Conservation (phyloP, 2,113 vertebrate species). For the Albula glossodonta region DNA sequence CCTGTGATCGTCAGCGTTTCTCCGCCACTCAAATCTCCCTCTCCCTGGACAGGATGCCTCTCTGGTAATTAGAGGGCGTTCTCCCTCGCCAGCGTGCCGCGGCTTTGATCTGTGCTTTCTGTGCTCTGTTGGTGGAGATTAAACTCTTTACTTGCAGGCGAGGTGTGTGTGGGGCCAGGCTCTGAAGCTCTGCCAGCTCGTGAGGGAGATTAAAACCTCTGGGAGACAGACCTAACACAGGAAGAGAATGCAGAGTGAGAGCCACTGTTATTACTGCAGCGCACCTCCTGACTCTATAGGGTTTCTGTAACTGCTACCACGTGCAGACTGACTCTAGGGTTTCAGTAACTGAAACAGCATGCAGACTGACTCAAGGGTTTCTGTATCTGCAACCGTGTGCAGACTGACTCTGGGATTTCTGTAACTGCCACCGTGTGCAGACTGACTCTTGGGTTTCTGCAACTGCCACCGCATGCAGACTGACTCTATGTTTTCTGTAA, state of each 20-base stretch:
- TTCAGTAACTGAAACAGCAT: no score
- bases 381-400: no score
- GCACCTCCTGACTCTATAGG: neutral
- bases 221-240: slow-evolving; percentile 3
- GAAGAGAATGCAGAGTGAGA: neutral
- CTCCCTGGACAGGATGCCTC: slow-evolving; percentile 15
- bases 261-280: neutral
- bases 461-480: no score
- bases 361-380: no score
- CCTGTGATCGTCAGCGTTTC: neutral
- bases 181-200: slow-evolving; percentile 7
- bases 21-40: neutral
- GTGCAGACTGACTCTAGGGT: no score
- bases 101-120: neutral
- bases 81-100: neutral
- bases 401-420: no score
- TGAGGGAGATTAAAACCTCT: neutral
- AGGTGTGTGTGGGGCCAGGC: neutral
- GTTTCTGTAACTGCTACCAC: neutral
- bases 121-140: slow-evolving; percentile 6
- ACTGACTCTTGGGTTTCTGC: no score
- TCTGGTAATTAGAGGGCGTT: slow-evolving; percentile 3
- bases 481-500: no score
- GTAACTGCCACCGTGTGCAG: no score
- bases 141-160: neutral